Percentiles rank a stretch among this genome's conserved stretches.
Evolutionary conservation across 2,113 vertebrate genomes (phyloP).

Genomic region (Peromyscus leucopus): DNA sequence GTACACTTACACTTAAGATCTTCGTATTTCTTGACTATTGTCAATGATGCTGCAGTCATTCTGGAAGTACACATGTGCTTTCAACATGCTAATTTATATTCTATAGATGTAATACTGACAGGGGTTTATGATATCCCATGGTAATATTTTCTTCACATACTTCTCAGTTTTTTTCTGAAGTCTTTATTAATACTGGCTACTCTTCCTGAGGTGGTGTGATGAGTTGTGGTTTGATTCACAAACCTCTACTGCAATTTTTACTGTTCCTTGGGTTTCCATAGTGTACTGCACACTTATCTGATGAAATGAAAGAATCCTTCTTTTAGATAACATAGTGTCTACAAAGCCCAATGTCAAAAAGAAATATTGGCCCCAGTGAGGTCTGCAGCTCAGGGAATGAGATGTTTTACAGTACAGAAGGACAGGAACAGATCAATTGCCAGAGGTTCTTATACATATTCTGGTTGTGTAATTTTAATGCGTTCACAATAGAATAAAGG

Average conservation of each 20-base stretch:
- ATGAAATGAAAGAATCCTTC: background rate
- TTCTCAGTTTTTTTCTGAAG: background rate
- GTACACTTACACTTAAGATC: background rate
- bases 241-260: background rate
- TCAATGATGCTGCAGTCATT: background rate
- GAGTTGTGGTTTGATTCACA: background rate
- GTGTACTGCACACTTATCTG: background rate
- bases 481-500: background rate
- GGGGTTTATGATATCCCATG: background rate
- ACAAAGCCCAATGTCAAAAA: background rate
- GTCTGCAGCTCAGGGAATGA: background rate
- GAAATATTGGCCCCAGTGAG: background rate
- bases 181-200: too few species aligned
- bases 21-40: background rate
- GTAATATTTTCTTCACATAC: background rate
- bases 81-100: background rate
- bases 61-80: background rate
- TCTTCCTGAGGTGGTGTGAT: too few species aligned
- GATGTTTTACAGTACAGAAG: background rate
- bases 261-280: background rate
- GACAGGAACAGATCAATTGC: background rate
- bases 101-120: background rate
- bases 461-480: background rate
- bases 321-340: background rate
- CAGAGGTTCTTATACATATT: background rate